Conservation (phyloP, 2,888 invertebrate genomes). For the Actias luna region DNA sequence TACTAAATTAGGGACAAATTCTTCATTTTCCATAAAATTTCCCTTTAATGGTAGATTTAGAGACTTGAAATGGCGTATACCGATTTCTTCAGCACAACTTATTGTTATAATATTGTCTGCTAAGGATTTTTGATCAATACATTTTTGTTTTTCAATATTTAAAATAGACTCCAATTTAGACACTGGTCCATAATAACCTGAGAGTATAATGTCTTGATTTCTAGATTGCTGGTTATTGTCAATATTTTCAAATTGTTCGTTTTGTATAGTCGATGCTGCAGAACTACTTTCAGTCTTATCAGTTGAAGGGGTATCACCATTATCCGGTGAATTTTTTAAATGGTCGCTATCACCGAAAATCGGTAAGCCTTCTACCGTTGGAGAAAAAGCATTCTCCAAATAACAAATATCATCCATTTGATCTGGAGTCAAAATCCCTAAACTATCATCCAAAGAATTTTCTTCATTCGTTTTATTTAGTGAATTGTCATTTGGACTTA, state of each 20-base stretch:
- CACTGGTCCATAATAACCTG: slow-evolving; percentile 41
- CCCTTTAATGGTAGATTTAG: slow-evolving; percentile 36
- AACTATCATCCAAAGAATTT: slow-evolving; percentile 92
- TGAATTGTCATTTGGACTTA: slow-evolving; percentile 75
- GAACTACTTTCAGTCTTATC: slow-evolving; percentile 81
- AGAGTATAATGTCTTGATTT: background rate
- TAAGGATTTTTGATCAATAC: slow-evolving; percentile 30
- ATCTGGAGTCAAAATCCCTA: slow-evolving; percentile 93
- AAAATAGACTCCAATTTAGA: slow-evolving; percentile 52
- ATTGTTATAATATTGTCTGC: slow-evolving; percentile 25
- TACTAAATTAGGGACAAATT: slow-evolving; percentile 56
- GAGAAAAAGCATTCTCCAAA: slow-evolving; percentile 84
- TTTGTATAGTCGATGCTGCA: slow-evolving; percentile 77
- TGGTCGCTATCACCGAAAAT: slow-evolving; percentile 71
- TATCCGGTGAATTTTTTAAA: slow-evolving; percentile 72
- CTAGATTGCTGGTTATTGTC: slow-evolving; percentile 32
- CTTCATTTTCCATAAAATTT: slow-evolving; percentile 41
- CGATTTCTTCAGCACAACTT: slow-evolving; percentile 36
- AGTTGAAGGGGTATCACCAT: slow-evolving; percentile 80
- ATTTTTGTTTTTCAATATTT: slow-evolving; percentile 44
- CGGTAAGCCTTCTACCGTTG: slow-evolving; percentile 84
- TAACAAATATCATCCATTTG: slow-evolving; percentile 90
- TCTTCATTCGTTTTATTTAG: slow-evolving; percentile 83
- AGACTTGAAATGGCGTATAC: slow-evolving; percentile 52
- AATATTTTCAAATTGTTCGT: slow-evolving; percentile 65